Percentiles rank a stretch among this genome's conserved stretches.
Conservation (phyloP, 2,113 vertebrate species). For the Hirundichthys speculiger region DNA sequence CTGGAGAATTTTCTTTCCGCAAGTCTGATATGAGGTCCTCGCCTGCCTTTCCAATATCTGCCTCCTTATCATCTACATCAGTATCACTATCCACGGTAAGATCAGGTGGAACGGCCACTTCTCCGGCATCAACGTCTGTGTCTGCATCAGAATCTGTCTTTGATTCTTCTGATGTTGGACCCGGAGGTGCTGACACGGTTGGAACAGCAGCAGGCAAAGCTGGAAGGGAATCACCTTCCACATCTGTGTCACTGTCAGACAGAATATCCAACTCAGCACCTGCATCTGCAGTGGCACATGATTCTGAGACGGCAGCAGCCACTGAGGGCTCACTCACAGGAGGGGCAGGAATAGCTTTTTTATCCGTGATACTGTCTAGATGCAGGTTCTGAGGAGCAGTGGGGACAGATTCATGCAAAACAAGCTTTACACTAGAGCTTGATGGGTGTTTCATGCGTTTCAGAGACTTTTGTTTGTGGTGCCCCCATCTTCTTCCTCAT, state of each 20-base stretch:
- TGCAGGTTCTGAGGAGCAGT: slow-evolving; percentile 32
- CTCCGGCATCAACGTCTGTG: slow-evolving; percentile 49
- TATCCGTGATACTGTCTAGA: slow-evolving; percentile 53
- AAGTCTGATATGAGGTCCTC: slow-evolving; percentile 24
- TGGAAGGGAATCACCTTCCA: slow-evolving; percentile 23
- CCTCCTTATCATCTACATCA: slow-evolving; percentile 57
- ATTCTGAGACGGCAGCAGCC: background rate
- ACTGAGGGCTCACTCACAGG: background rate
- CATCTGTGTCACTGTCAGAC: slow-evolving; percentile 68
- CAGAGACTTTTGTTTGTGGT: background rate
- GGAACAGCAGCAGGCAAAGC: slow-evolving; percentile 13
- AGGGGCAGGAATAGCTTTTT: slow-evolving; percentile 31
- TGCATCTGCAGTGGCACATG: background rate
- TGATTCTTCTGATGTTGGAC: background rate
- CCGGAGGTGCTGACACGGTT: background rate
- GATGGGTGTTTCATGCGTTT: slow-evolving; percentile 11
- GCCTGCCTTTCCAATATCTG: slow-evolving; percentile 1
- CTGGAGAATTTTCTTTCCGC: slow-evolving; percentile 14
- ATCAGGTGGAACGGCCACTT: background rate
- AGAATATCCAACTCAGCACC: slow-evolving; percentile 28
- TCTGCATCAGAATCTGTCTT: slow-evolving; percentile 33
- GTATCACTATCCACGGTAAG: slow-evolving; percentile 50
- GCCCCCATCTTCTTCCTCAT: slow-evolving; percentile 59
- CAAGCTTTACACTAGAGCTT: slow-evolving; percentile 10
- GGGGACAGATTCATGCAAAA: background rate